phyloP scores from a whole-genome alignment of 92 coral and sea anemone genomes.

The Palythoa heliodiscus region DNA sequence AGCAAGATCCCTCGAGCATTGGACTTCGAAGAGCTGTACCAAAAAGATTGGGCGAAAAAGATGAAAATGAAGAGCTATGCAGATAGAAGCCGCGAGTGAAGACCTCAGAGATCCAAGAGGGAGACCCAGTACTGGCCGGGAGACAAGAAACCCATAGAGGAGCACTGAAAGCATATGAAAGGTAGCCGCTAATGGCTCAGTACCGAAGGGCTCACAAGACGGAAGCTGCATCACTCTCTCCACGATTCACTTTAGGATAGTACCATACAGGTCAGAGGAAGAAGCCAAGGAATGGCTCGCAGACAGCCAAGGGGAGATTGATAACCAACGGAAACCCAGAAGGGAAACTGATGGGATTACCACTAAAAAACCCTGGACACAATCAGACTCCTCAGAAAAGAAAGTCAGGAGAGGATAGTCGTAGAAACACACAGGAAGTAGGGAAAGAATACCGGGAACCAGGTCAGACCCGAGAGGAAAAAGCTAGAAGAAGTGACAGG shows the following conservation, averaged over 20 bases:
- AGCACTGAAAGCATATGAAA: conserved; percentile 39
- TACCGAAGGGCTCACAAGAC: conserved; percentile 33
- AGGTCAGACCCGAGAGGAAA: too few species aligned
- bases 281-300: too few species aligned
- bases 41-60: conserved; percentile 43
- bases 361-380: not conserved
- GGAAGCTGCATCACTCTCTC: not conserved
- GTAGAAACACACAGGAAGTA: too few species aligned
- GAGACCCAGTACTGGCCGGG: not conserved
- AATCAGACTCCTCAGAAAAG: not conserved
- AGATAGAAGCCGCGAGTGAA: conserved; percentile 48
- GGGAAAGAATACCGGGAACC: too few species aligned
- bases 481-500: too few species aligned
- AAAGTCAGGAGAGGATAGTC: not conserved
- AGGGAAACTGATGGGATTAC: not conserved
- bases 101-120: conserved; percentile 2
- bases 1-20: conserved; percentile 8
- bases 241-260: conserved; percentile 49
- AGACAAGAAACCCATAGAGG: not conserved
- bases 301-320: not conserved
- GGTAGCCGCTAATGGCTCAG: conserved; percentile 41
- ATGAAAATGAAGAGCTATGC: conserved; percentile 48
- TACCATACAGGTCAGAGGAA: conserved; percentile 31
- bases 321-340: not conserved
- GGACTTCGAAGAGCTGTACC: conserved; percentile 20